Base-by-base conservation (phyloP, 1,140 invertebrate genomes). In the Eriocheir sinensis region DNA sequence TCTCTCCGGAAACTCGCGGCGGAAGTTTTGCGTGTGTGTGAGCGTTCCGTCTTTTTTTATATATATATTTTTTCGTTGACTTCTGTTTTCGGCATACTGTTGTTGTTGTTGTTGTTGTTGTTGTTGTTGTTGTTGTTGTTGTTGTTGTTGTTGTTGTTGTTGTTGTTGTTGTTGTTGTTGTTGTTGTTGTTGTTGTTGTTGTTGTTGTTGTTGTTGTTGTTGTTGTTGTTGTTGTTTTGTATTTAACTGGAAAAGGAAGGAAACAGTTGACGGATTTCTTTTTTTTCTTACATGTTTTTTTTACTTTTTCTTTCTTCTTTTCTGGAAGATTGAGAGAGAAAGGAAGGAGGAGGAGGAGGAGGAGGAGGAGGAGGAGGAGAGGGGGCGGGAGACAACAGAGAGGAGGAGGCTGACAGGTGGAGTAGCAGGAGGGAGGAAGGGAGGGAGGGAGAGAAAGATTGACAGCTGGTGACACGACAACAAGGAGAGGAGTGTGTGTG, bases 1-100 rank as follows among this genome's bases (percentile, higher is more conserved):
- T 30, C 30, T 85, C 32, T 79, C 27, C 40, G 40, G 91, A 85
- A 85, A 92, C 91, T 92, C 91, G 81, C 48, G 80, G 79, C 44
- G n/a, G 36, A 92, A 92, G 60, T 92, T 92, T 81, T 48, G 40
- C 41, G 86, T 48, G n/a, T 85, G n/a, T 21, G 32, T 4, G 0
- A 36, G 32, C 38, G 12, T 32, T 83, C 17, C 34, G 48, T 44
- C 8, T 0, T 17, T 27, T 48, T 89, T 9, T 30, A n/a, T 88
- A n/a, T 88, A 17, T 86, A n/a, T 34, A 8, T 88, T n/a, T 32
- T 41, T 36, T 41, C 41, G 12, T 88, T 41, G 12, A n/a, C 8
- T n/a, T 88, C 36, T 38, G 8, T 88, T 40, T 2, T 38, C 85
- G 38, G 6, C 40, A 4, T 88, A 21, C 48, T 44, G 27, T 44